Evolutionary conservation across 2,888 invertebrate genomes (phyloP).

Genomic region (Tridacna gigas): DNA sequence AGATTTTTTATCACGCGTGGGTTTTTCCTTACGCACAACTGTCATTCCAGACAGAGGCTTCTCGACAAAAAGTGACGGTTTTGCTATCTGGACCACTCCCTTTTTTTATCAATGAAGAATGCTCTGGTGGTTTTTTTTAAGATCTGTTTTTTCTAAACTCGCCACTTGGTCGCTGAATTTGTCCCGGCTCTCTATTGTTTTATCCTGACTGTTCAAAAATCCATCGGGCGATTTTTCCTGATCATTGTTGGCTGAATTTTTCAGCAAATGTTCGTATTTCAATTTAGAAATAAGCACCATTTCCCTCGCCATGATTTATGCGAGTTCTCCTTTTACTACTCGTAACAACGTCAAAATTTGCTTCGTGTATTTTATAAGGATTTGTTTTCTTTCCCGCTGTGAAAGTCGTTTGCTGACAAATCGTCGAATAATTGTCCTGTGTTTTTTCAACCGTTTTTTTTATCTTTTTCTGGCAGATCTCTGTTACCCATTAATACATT

Average conservation of each 20-base stretch:
- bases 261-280: constrained; percentile 45
- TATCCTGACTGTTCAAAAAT: too few relatives aligned
- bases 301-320: constrained; percentile 38
- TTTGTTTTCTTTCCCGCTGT: constrained; percentile 20
- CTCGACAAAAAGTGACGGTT: constrained; percentile 40
- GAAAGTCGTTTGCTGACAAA: constrained; percentile 36
- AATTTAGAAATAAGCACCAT: constrained; percentile 44
- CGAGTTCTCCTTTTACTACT: constrained; percentile 13
- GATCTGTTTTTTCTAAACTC: not conserved
- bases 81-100: not conserved
- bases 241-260: not conserved
- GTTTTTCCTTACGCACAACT: constrained; percentile 2
- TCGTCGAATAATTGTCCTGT: constrained; percentile 34
- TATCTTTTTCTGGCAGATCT: constrained; percentile 20
- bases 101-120: not conserved
- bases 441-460: constrained; percentile 28
- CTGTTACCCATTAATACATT: constrained; percentile 18
- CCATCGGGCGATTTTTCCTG: not conserved
- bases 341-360: constrained; percentile 29
- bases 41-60: constrained; percentile 45
- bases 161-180: not conserved
- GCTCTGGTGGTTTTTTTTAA: not conserved
- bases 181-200: not conserved
- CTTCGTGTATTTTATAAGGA: constrained; percentile 33
- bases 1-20: not conserved